phyloP scores from a whole-genome alignment of 2,113 vertebrate species.

The Ginglymostoma cirratum region DNA sequence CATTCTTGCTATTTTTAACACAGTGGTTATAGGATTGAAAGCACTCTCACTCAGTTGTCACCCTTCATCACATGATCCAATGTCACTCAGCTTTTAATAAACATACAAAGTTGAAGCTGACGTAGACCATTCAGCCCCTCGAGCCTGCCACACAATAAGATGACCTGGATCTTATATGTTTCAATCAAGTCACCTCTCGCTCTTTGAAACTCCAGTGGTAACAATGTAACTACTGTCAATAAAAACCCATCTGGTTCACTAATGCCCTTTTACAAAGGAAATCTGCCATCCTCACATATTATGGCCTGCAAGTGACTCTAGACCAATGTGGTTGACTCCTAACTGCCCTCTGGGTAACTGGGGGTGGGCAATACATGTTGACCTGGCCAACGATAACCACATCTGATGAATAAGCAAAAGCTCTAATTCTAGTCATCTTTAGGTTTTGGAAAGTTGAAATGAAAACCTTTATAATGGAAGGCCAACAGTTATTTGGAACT shows the following conservation, averaged over 20 bases:
- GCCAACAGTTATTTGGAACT: neutral
- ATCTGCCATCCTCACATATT: no score
- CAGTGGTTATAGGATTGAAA: neutral
- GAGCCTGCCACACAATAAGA: neutral
- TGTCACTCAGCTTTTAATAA: neutral
- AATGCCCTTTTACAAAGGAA: no score
- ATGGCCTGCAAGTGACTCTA: no score
- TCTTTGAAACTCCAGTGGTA: neutral
- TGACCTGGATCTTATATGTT: neutral
- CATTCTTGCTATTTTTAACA: neutral
- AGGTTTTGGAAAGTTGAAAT: neutral
- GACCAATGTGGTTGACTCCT: no score
- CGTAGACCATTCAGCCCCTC: neutral
- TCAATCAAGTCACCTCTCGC: neutral
- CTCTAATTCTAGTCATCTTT: neutral
- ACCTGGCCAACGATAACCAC: no score
- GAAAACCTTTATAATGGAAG: neutral
- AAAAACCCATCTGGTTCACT: no score
- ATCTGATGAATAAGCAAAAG: neutral
- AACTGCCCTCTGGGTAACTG: no score
- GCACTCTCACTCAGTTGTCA: neutral
- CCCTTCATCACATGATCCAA: neutral
- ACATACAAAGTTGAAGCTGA: neutral
- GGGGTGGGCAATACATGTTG: no score
- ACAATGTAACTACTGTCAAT: no score